phyloP scores from a whole-genome alignment of 53 echinoderm and acorn worm genomes.

The Holothuria scabra region DNA sequence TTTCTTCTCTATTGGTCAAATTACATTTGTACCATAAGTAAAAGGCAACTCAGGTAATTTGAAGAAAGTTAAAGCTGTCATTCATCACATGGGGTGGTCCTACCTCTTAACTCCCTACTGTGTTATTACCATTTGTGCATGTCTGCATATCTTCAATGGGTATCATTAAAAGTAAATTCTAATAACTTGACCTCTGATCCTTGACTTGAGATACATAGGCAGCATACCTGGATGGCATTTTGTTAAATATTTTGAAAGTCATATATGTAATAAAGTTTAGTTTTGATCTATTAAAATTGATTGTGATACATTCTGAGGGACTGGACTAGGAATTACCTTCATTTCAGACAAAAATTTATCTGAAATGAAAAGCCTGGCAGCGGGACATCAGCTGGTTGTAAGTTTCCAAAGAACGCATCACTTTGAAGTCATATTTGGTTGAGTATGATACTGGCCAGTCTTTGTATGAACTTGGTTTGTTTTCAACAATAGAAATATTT shows the following conservation, averaged over 20 bases:
- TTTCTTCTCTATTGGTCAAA: not conserved
- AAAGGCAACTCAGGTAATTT: slow-evolving; percentile 30
- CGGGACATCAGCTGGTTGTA: slow-evolving; percentile 8
- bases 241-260: too few relatives aligned
- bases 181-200: slow-evolving; percentile 31
- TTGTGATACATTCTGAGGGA: slow-evolving; percentile 32
- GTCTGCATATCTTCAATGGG: not conserved
- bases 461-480: too few relatives aligned
- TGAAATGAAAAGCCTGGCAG: not conserved
- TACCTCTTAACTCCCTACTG: slow-evolving; percentile 26
- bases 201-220: not conserved
- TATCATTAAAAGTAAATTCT: slow-evolving; percentile 18
- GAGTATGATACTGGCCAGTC: too few relatives aligned
- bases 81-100: slow-evolving; percentile 32
- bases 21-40: slow-evolving; percentile 16
- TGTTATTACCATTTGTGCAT: not conserved
- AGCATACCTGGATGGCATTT: slow-evolving; percentile 26
- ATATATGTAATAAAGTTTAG: too few relatives aligned
- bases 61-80: slow-evolving; percentile 15
- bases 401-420: too few relatives aligned
- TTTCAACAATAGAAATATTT: too few relatives aligned
- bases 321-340: slow-evolving; percentile 1
- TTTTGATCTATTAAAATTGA: slow-evolving; percentile 3
- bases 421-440: too few relatives aligned
- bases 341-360: slow-evolving; percentile 24